Evolutionary conservation across 2,888 invertebrate species (phyloP), one percentile per base, ranked within the genome.

Genomic region (Drosophila emarginata): DNA sequence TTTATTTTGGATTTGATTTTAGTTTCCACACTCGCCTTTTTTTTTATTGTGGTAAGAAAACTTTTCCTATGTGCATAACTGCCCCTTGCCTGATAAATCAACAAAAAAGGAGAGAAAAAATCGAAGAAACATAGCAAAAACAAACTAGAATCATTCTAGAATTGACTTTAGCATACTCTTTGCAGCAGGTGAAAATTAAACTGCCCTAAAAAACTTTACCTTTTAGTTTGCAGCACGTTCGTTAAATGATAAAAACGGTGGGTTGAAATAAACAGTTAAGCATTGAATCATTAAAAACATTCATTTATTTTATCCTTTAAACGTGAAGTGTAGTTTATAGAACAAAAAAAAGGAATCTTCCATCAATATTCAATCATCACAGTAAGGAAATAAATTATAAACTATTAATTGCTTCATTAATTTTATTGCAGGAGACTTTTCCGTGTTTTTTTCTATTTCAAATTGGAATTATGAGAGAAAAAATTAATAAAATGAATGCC

Each of bases 71-170:
- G 50, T 73, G 62, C 66, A 83, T 28, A 59, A 45, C 45, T 59
- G 2, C 58, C 53, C 72, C 40, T 60, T 76, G 76, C 51, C 60
- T 74, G 78, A 80, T 83, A 83, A 78, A 79, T 77, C 74, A 87
- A 77, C 65, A 64, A 72, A 68, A 72, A 62, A 59, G 50, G 59
- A 23, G 52, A 37, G 15, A 18, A 57, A 15, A 32, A 32, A 9
- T 32, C 4, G 28, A 45, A 18, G 40, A 11, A 45, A 45, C 18
- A 4, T 11, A 14, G 11, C 52, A 56, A 54, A 54, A 32, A 14
- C 18, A 18, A 72, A 3, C 26, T 2, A 4, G 2, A n/a, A 26
- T 37, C 18, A 39, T 45, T 45, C 21, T 11, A 12, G 58, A 18
- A 11, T 28, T 28, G 70, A 67, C 70, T 26, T 23, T 6, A 6